These are phyloP conservation scores for Hemithea aestivaria DNA, from an alignment of 2,888 invertebrate species.

Conservation along the genomic window DNA sequence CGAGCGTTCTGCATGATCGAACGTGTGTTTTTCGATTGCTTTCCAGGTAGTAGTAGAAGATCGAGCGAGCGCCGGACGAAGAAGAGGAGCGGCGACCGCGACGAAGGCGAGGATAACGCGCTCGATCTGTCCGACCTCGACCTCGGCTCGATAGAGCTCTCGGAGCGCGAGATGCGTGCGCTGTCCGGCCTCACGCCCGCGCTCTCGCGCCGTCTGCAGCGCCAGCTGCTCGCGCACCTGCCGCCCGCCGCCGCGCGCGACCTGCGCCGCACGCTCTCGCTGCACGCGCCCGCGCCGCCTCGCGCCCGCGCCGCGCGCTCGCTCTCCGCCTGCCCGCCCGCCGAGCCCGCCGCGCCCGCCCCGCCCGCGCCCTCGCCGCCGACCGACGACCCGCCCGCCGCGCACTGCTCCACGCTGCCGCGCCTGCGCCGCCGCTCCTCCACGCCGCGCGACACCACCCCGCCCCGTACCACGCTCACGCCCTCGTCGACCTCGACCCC, in stretches of 20 bases:
- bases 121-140: slow-evolving; percentile 82
- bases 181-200: slow-evolving; percentile 85
- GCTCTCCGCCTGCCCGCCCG: slow-evolving; percentile 45
- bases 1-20: slow-evolving; percentile 77
- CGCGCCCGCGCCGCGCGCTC: slow-evolving; percentile 42
- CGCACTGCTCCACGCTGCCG: slow-evolving; percentile 40
- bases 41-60: slow-evolving; percentile 74
- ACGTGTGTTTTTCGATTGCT: slow-evolving; percentile 75
- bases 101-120: slow-evolving; percentile 43
- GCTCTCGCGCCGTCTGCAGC: slow-evolving; percentile 84
- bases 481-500: too few species aligned
- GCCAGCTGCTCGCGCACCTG: slow-evolving; percentile 83
- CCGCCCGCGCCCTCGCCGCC: slow-evolving; percentile 34
- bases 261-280: slow-evolving; percentile 82
- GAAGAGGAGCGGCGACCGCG: slow-evolving; percentile 35
- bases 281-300: slow-evolving; percentile 47
- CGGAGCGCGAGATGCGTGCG: slow-evolving; percentile 84
- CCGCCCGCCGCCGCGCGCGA: slow-evolving; percentile 84
- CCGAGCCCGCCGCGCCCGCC: slow-evolving; percentile 16
- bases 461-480: too few species aligned
- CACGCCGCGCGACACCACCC: slow-evolving; percentile 22
- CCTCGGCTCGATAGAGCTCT: slow-evolving; percentile 82
- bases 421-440: slow-evolving; percentile 49
- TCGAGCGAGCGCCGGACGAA: slow-evolving; percentile 54
- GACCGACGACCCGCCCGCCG: slow-evolving; percentile 31